Evolutionary conservation across 2,797 vertebrate genomes (phyloP).

Genomic region (Somateria mollissima): DNA sequence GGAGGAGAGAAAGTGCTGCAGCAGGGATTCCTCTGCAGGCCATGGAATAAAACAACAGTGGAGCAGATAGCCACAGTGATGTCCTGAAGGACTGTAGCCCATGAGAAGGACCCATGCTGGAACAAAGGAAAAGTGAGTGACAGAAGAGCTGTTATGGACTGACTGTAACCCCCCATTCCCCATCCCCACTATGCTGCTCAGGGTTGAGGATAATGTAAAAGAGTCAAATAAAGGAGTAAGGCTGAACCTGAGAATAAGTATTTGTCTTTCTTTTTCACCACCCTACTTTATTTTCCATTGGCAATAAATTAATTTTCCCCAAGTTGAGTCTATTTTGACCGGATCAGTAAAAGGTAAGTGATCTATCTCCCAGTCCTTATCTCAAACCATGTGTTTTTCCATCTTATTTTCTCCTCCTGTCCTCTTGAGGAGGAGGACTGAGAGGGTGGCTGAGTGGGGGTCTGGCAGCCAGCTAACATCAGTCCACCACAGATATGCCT

Average conservation of each 20-base stretch:
- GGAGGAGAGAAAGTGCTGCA: fast-evolving
- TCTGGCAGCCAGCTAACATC: not conserved
- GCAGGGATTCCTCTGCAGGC: too few species aligned
- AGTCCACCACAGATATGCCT: not conserved
- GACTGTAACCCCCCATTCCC: not conserved
- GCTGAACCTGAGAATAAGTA: not conserved
- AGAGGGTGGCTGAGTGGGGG: not conserved
- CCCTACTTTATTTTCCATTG: not conserved
- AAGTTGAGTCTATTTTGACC: not conserved
- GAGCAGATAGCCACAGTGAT: not conserved
- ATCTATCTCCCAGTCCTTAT: not conserved
- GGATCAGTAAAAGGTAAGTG: not conserved
- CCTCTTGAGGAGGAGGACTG: not conserved
- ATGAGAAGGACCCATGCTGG: fast-evolving
- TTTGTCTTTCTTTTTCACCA: not conserved
- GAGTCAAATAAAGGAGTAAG: not conserved
- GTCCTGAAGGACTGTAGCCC: not conserved
- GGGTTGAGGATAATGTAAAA: not conserved
- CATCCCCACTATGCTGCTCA: fast-evolving
- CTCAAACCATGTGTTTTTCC: fast-evolving
- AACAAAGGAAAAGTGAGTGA: fast-evolving
- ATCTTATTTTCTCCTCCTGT: not conserved
- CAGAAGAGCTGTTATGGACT: not conserved
- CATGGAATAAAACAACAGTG: too few species aligned
- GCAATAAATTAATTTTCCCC: not conserved